Base-by-base conservation (phyloP, 2,888 invertebrate species). In the Netelia melanura region DNA sequence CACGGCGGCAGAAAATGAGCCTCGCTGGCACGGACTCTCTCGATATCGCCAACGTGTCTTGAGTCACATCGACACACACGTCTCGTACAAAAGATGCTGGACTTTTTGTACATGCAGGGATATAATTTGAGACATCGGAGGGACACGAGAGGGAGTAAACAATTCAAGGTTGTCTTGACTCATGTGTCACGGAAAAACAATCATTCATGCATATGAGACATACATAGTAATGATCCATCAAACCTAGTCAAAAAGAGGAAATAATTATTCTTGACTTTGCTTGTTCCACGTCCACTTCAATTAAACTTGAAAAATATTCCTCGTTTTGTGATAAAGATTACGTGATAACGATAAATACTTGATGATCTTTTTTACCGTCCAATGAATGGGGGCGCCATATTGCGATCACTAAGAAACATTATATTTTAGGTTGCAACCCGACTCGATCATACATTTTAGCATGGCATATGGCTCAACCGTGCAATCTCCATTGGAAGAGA, bases 341-440 rank as follows among this genome's bases (percentile, higher is more conserved):
- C 25, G 25, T 52, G 25, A 54, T 17, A 21, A 1, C 11, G 43
- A 43, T 65, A 30, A 65, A 65, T 44, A 64, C 1, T 64, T 64
- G 3, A n/a, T 6, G 30, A 61, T 14, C n/a, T 38, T 64, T 64
- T 30, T 38, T n/a, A 14, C 25, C 11, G 38, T 61, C n/a, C 14
- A 10, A 25, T 3, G 38, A 61, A 61, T 14, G 23, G 25, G 14
- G 23, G 9, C 62, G 62, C 62, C 62, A 64, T 14, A 30, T 64
- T 30, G 23, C 21, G 44, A 44, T 48, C 1, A 30, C 67, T 10
- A 43, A 30, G 83, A 83, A 83, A 83, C 70, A 71, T 67, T 76
- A 84, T 84, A 67, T 76, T 84, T 76, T 71, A 10, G 65, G 61
- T 70, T 67, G 84, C 76, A 76, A 80, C 76, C 54, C 30, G 76